Evolutionary conservation across 1,140 invertebrate species (phyloP).

Genomic region (Nilaparvata lugens): DNA sequence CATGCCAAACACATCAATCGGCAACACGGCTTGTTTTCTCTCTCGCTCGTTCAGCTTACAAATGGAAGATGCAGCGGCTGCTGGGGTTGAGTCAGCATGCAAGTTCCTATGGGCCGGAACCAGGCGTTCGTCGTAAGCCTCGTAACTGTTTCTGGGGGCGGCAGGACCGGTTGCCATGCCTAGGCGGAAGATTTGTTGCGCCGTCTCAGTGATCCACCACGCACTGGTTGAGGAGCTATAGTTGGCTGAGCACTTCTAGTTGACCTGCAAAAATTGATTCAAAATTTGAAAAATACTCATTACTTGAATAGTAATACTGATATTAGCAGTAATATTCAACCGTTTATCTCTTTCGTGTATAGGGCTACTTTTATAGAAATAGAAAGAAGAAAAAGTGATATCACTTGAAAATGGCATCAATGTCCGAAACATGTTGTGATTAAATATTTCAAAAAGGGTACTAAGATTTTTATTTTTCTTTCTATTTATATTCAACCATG

Average conservation of each 20-base stretch:
- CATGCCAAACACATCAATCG: slow-evolving; percentile 84
- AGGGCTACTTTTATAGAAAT: no score
- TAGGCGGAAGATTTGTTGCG: slow-evolving; percentile 63
- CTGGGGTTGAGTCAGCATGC: slow-evolving; percentile 5
- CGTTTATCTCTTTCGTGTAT: no score
- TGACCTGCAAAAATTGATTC: not conserved
- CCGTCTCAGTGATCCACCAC: slow-evolving; percentile 47
- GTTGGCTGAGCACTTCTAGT: no score
- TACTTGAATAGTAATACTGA: not conserved
- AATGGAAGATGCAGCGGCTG: slow-evolving; percentile 27
- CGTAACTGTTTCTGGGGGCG: slow-evolving; percentile 58
- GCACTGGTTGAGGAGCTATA: slow-evolving; percentile 8
- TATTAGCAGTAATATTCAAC: no score
- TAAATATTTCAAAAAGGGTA: no score
- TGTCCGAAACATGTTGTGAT: no score
- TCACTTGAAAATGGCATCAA: no score
- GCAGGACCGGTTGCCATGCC: slow-evolving; percentile 16
- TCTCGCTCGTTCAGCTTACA: slow-evolving; percentile 76
- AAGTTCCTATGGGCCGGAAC: slow-evolving; percentile 62
- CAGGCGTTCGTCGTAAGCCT: slow-evolving; percentile 76
- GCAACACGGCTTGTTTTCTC: slow-evolving; percentile 78
- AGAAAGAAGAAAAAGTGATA: no score
- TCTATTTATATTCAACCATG: no score
- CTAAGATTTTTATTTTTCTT: no score
- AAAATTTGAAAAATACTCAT: no score